phyloP scores from a whole-genome alignment of 2,113 vertebrate genomes.

The Amblyopsis rosae region DNA sequence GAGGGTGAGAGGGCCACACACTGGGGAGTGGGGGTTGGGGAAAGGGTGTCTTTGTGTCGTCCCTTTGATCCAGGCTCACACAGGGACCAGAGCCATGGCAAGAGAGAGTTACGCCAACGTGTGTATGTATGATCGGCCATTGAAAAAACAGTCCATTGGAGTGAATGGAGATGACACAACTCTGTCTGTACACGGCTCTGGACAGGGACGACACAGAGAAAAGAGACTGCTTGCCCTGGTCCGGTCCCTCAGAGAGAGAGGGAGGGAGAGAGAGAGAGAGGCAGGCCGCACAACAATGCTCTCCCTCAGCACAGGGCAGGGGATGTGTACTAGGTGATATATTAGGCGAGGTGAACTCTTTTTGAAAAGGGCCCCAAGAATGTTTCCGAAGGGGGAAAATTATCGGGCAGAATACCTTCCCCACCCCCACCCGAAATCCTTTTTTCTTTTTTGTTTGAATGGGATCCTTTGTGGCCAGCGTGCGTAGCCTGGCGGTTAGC shows the following conservation, averaged over 20 bases:
- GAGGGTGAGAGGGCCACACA: slow-evolving; percentile 63
- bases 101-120: too few relatives aligned
- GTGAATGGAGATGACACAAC: too few relatives aligned
- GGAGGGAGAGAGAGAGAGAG: neutral
- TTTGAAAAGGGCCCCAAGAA: slow-evolving; percentile 52
- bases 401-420: slow-evolving; percentile 42
- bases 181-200: too few relatives aligned
- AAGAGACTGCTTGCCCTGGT: too few relatives aligned
- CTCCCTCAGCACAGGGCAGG: slow-evolving; percentile 9
- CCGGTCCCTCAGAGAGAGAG: neutral
- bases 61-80: slow-evolving; percentile 63
- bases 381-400: slow-evolving; percentile 60
- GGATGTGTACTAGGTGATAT: slow-evolving; percentile 69
- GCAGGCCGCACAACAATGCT: too few relatives aligned
- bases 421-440: neutral
- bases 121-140: too few relatives aligned
- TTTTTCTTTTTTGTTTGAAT: slow-evolving; percentile 43
- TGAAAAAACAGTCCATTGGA: too few relatives aligned
- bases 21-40: slow-evolving; percentile 27
- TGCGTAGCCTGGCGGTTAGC: slow-evolving; percentile 56
- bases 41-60: slow-evolving; percentile 49
- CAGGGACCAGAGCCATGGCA: neutral
- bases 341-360: slow-evolving; percentile 58
- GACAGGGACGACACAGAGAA: too few relatives aligned
- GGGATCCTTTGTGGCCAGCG: slow-evolving; percentile 59